Percentiles rank a stretch among this genome's conserved stretches.
phyloP scores from a whole-genome alignment of 2,888 invertebrate species.

The Heteropelma amictum region DNA sequence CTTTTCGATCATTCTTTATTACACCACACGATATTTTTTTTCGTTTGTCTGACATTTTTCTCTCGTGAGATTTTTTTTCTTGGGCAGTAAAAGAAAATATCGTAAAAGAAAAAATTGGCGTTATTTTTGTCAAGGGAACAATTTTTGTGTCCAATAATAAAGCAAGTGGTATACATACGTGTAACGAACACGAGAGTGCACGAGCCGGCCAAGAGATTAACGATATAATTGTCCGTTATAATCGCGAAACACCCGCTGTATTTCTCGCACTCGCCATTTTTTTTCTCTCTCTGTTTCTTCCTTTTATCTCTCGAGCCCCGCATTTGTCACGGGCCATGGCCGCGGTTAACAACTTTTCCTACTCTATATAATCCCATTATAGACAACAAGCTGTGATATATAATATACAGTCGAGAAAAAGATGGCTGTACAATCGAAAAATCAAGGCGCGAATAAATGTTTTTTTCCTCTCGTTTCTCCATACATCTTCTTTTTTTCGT shows the following conservation, averaged over 20 bases:
- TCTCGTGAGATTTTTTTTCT: too few species aligned
- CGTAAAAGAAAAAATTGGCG: too few species aligned
- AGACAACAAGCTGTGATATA: conserved; percentile 28
- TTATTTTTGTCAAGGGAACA: too few species aligned
- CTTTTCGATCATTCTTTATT: too few species aligned
- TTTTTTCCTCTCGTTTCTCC: too few species aligned
- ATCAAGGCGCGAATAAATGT: neutral
- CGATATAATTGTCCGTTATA: conserved; percentile 63
- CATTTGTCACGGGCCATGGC: conserved; percentile 72
- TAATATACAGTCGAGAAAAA: conserved; percentile 17
- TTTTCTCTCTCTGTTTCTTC: neutral
- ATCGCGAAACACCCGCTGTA: conserved; percentile 24
- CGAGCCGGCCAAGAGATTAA: conserved; percentile 58
- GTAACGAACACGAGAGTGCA: neutral
- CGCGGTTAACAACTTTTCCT: conserved; percentile 65
- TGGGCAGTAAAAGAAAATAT: too few species aligned
- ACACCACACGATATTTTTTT: too few species aligned
- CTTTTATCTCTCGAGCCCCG: conserved; percentile 54
- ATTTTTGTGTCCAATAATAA: too few species aligned
- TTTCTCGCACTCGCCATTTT: conserved; percentile 9
- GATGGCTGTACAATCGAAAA: neutral
- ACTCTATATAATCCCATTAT: conserved; percentile 28
- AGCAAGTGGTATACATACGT: neutral
- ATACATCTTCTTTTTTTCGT: neutral
- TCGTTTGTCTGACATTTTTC: too few species aligned